Conservation (phyloP, 2,888 invertebrate species). For the Drosophila parthenogenetica region DNA sequence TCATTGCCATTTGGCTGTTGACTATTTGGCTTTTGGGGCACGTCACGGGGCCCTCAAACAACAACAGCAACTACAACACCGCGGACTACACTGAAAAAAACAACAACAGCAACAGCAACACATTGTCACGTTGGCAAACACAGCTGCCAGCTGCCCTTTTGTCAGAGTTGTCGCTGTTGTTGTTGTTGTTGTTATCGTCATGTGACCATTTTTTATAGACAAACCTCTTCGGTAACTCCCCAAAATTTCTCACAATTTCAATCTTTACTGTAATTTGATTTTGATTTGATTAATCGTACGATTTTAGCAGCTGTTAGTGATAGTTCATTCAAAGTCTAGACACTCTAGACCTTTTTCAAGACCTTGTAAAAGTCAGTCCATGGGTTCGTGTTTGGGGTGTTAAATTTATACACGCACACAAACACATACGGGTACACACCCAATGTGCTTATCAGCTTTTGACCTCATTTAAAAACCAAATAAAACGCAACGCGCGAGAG, state of each 20-base stretch:
- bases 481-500: slow-evolving; percentile 63
- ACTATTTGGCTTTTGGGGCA: slow-evolving; percentile 56
- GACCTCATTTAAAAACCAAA: slow-evolving; percentile 80
- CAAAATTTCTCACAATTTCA: slow-evolving; percentile 10
- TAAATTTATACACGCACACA: slow-evolving; percentile 49
- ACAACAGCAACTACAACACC: slow-evolving; percentile 12
- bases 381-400: slow-evolving; percentile 59
- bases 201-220: slow-evolving; percentile 72
- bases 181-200: slow-evolving; percentile 44
- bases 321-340: slow-evolving; percentile 45
- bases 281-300: slow-evolving; percentile 57
- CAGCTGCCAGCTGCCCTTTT: slow-evolving; percentile 59
- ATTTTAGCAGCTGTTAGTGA: slow-evolving; percentile 48
- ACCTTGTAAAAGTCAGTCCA: slow-evolving; percentile 59
- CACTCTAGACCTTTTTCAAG: slow-evolving; percentile 21
- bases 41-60: slow-evolving; percentile 46
- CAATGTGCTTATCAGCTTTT: slow-evolving; percentile 73
- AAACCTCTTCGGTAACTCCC: slow-evolving; percentile 32
- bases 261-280: slow-evolving; percentile 51
- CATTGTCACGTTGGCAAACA: slow-evolving; percentile 66
- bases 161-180: background rate
- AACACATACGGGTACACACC: slow-evolving; percentile 5
- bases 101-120: slow-evolving; percentile 7
- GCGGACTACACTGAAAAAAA: slow-evolving; percentile 6
- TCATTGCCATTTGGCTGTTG: slow-evolving; percentile 77